A percentile compares a stretch with the other conserved stretches of the same genome.
Evolutionary conservation across 2,797 vertebrate genomes (phyloP).

Genomic region (Sebastes dallii): DNA sequence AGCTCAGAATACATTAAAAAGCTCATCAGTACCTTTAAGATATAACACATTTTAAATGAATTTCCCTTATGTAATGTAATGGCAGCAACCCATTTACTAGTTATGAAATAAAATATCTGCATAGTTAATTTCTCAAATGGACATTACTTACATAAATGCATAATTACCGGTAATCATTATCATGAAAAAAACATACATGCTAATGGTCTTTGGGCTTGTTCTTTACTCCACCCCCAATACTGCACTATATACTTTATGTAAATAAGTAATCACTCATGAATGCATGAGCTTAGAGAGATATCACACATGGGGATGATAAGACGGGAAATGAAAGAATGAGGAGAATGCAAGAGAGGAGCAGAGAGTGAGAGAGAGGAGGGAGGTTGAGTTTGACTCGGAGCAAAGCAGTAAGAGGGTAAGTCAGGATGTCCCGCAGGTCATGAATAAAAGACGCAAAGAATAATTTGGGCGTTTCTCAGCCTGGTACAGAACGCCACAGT

Average conservation of each 20-base stretch:
- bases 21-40: background rate
- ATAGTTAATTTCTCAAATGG: conserved; percentile 29
- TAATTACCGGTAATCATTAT: conserved; percentile 43
- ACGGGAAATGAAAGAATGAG: conserved; percentile 52
- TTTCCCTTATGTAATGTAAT: background rate
- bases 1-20: background rate
- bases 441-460: conserved; percentile 73
- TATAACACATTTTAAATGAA: background rate
- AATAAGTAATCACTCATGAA: conserved; percentile 61
- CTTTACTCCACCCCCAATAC: background rate
- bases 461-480: conserved; percentile 48
- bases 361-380: background rate
- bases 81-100: conserved; percentile 4
- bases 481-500: conserved; percentile 39
- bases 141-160: conserved; percentile 23
- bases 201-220: conserved; percentile 23
- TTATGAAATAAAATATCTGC: conserved; percentile 4
- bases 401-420: conserved; percentile 61
- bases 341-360: conserved; percentile 29
- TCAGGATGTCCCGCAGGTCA: conserved; percentile 60
- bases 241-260: conserved; percentile 47
- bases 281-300: conserved; percentile 43
- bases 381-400: conserved; percentile 46
- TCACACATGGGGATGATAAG: conserved; percentile 42
- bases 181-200: conserved; percentile 23